phyloP scores from a whole-genome alignment of 2,888 invertebrate genomes.

The Drosophila sordidula region DNA sequence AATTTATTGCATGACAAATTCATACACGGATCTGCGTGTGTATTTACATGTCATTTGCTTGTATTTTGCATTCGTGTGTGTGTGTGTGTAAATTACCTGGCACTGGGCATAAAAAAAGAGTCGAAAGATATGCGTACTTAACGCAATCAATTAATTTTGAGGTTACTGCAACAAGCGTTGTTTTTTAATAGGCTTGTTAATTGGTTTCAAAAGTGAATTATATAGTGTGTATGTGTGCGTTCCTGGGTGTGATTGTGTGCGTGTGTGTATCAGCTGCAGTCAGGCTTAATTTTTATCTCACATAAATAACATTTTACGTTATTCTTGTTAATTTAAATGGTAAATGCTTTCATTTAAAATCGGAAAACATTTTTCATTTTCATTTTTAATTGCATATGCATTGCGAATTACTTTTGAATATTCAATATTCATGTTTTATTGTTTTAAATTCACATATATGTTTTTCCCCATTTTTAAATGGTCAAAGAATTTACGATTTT shows the following conservation, averaged over 20 bases:
- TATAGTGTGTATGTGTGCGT: background rate
- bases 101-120: background rate
- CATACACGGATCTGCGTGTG: background rate
- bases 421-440: background rate
- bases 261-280: background rate
- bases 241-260: no score
- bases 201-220: slow-evolving; percentile 23
- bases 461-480: no score
- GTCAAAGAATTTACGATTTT: background rate
- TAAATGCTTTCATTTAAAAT: background rate
- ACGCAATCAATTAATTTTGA: slow-evolving; percentile 33
- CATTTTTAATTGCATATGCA: background rate
- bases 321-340: background rate
- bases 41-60: background rate
- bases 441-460: background rate
- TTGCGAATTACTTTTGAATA: no score
- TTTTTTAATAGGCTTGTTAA: slow-evolving; percentile 37
- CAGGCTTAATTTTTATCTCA: slow-evolving; percentile 3
- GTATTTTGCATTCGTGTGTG: background rate
- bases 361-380: background rate
- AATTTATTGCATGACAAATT: slow-evolving; percentile 8
- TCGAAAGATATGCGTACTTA: slow-evolving; percentile 16
- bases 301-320: background rate
- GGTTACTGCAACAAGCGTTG: slow-evolving; percentile 24
- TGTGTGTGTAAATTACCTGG: slow-evolving; percentile 1